A percentile compares a stretch with the other conserved stretches of the same genome.
These are phyloP conservation scores for Troglohyphantes excavatus DNA, from an alignment of 2,888 invertebrate genomes.

Conservation along the genomic window DNA sequence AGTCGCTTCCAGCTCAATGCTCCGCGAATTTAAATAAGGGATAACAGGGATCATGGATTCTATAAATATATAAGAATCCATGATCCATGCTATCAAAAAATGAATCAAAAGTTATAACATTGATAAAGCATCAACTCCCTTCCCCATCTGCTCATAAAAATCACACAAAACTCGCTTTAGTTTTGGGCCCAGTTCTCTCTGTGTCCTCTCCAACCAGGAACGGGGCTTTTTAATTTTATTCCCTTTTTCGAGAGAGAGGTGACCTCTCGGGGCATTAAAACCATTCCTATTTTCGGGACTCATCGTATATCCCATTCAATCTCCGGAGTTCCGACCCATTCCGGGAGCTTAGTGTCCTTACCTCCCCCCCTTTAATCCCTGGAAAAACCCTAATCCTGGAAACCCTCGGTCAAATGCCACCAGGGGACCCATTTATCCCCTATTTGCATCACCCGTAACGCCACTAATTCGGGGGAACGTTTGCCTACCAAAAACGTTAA, in stretches of 20 bases:
- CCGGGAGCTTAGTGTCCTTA: slow-evolving; percentile 45
- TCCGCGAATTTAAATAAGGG: no score
- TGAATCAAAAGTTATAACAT: no score
- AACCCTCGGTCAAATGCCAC: slow-evolving; percentile 73
- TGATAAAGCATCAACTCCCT: no score
- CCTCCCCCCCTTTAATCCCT: slow-evolving; percentile 44
- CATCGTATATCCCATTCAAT: slow-evolving; percentile 59
- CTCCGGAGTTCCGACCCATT: slow-evolving; percentile 41
- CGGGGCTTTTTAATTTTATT: slow-evolving; percentile 64
- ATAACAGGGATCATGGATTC: no score
- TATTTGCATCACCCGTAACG: slow-evolving; percentile 70
- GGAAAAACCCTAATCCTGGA: slow-evolving; percentile 70
- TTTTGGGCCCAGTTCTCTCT: background rate
- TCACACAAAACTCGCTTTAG: background rate
- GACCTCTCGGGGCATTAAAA: slow-evolving; percentile 68
- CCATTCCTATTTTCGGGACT: slow-evolving; percentile 66
- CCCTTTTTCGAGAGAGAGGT: slow-evolving; percentile 40
- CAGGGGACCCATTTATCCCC: slow-evolving; percentile 76
- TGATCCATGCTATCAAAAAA: no score
- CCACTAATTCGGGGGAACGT: slow-evolving; percentile 72
- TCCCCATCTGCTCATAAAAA: no score
- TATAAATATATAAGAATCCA: no score
- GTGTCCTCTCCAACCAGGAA: slow-evolving; percentile 21
- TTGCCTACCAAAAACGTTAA: slow-evolving; percentile 74
- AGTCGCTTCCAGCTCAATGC: no score